Base-by-base conservation (phyloP, 2,797 vertebrate genomes). In the Malacoraja senta region DNA sequence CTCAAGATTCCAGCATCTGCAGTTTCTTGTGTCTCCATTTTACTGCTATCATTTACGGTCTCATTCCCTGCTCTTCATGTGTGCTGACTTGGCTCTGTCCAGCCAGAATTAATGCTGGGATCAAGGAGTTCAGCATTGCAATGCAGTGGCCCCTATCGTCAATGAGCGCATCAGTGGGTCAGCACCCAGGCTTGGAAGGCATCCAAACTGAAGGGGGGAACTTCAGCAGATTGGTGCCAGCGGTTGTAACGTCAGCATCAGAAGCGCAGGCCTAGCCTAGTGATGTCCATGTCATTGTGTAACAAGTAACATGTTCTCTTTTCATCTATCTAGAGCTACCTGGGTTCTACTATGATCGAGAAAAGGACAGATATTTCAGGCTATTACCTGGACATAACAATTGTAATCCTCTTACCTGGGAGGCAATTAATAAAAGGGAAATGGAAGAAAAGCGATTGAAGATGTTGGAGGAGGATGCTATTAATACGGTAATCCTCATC, bases 281-380 rank as follows among this genome's bases (percentile, higher is more conserved):
- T 84, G 24, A 7, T 38, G 26, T 58, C 12, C 72, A 79, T 81
- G 19, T 24, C 8, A 6, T 68, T 8, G 26, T 68, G 32, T 81
- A 76, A 63, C 15, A 91, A 24, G 26, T 26, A 32, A 17, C 71
- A 63, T n/a, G 17, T 53, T 17, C 29, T 35, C 19, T 61, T 32
- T 15, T 93, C 92, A 19, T 93, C 1, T 94, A 93, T 24, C 3
- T 94, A 99, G 99, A 99, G 93, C 95, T 99, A 65, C 99, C 98
- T 0, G 99, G 99, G 77, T 99, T 98, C 96, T 99, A 99, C 95
- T 99, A 98, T 94, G 99, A 99, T 93, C 94, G 97, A 0, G 98
- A 98, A 95, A 99, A 99, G 96, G 99, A 99, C 79, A 97, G 98
- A 19, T 99, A 99, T 94, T 99, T 99, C 94, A 98, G 98, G 72